Conservation (phyloP, 2,797 vertebrate genomes). For the Chloroceryle inda region DNA sequence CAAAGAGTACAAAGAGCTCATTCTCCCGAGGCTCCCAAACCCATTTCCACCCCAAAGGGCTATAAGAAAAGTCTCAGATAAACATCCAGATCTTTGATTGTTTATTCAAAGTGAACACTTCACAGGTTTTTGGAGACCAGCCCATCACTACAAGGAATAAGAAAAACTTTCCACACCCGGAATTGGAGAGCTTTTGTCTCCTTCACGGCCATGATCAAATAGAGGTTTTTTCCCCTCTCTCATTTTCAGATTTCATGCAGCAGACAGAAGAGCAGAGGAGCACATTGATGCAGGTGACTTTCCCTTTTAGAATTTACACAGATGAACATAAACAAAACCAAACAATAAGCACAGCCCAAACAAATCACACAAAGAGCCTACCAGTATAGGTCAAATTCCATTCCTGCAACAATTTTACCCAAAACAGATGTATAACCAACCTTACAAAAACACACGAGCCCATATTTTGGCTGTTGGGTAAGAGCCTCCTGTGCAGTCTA, state of each 20-base stretch:
- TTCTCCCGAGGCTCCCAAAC: constrained; percentile 30
- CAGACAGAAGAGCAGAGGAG: not conserved
- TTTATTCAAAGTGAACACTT: constrained; percentile 65
- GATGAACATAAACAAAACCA: constrained; percentile 22
- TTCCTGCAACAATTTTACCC: constrained; percentile 56
- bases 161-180: constrained; percentile 1
- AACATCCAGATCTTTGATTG: constrained; percentile 60
- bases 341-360: constrained; percentile 11
- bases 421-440: constrained; percentile 65
- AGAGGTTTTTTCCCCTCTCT: not conserved
- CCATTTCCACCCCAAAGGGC: constrained; percentile 42
- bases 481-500: constrained; percentile 7
- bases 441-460: constrained; percentile 31
- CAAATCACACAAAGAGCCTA: constrained; percentile 10
- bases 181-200: constrained; percentile 3
- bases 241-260: constrained; percentile 36
- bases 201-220: not conserved
- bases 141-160: constrained; percentile 50
- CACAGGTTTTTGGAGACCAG: constrained; percentile 65
- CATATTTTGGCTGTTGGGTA: constrained; percentile 47
- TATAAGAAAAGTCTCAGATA: constrained; percentile 48
- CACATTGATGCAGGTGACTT: not conserved
- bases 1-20: constrained; percentile 48
- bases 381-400: constrained; percentile 58
- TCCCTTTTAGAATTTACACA: constrained; percentile 36